Percentiles rank a stretch among this genome's conserved stretches.
Conservation (phyloP, 2,797 vertebrate species). For the Ctenopoma kingsleyae region DNA sequence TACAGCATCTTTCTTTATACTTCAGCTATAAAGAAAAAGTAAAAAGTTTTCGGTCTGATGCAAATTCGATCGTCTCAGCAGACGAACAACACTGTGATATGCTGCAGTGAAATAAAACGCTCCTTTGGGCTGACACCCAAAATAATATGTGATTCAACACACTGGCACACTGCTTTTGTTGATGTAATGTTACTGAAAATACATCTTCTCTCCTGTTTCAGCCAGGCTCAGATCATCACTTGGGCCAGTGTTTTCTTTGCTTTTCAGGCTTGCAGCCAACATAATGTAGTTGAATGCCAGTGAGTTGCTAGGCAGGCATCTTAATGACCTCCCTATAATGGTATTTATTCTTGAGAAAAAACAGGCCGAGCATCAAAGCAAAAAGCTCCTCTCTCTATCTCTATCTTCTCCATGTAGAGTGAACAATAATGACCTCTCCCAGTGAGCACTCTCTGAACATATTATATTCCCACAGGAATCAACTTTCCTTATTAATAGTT, state of each 20-base stretch:
- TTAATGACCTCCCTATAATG: conserved; percentile 52
- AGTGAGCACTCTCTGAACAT: conserved; percentile 44
- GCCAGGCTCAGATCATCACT: conserved; percentile 61
- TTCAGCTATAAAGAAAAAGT: conserved; percentile 39
- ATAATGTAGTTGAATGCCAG: conserved; percentile 58
- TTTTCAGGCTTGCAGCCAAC: conserved; percentile 60
- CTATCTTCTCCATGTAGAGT: conserved; percentile 49
- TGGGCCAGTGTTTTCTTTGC: conserved; percentile 65
- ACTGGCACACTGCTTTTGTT: conserved; percentile 48
- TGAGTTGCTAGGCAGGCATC: conserved; percentile 58
- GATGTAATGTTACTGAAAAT: conserved; percentile 74
- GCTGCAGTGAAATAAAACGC: conserved; percentile 45
- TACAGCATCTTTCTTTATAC: conserved; percentile 44
- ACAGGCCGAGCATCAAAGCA: conserved; percentile 55
- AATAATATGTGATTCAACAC: conserved; percentile 64
- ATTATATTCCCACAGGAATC: conserved; percentile 44
- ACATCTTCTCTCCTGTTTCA: conserved; percentile 54
- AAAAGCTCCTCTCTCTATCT: conserved; percentile 18
- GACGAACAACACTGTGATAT: conserved; percentile 35
- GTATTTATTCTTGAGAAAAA: conserved; percentile 60
- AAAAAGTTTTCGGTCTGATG: conserved; percentile 13
- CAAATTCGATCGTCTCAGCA: conserved; percentile 34
- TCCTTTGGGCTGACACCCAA: conserved; percentile 42
- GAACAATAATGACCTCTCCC: conserved; percentile 53
- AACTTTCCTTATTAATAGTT: conserved; percentile 4